Evolutionary conservation across 2,888 invertebrate genomes (phyloP), one percentile per base, ranked within the genome.

Genomic region (Acleris emargana): DNA sequence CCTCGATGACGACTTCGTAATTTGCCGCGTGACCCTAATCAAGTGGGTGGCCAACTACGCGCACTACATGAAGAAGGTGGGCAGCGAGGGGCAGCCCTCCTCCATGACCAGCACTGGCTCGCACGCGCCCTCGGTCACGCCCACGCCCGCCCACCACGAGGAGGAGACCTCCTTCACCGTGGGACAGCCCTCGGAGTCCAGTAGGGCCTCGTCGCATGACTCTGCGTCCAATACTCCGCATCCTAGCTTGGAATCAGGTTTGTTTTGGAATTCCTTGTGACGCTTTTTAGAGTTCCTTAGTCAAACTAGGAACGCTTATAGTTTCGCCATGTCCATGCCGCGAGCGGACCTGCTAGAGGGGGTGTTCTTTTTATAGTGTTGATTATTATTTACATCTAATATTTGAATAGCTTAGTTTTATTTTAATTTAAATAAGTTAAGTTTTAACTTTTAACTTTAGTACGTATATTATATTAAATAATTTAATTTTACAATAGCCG

Each of bases 31-130:
- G 47, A 96, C 95, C 6, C 92, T 98, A 43, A 96, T 98, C 70
- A 97, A 97, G 85, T 98, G 98, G 98, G 94, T 98, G 20, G 96
- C 97, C 0, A 96, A 94, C 75, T 97, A 96, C 76, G 96, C 96
- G 1, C 97, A 97, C 80, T 95, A 96, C 72, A 94, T 95, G 72
- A 95, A 94, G 82, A 94, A 94, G 73, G 93, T 93, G 68, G 92
- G 93, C 67, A 92, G 89, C 59, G 93, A 93, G 22, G 90, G 91
- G 0, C 91, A 91, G 69, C 91, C 91, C 0, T 90, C 93, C 0
- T 93, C 93, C 0, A 89, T 92, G 84, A 89, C 89, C 1, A 91
- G 91, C 58, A 85, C 83, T 0, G 88, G 90, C 0, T 92, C 91
- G 0, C 91, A 91, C 70, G 69, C 81, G 64, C 83, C 87, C 69